These are phyloP conservation scores for Cyprinodon diabolis DNA, from an alignment of 2,797 vertebrate genomes.

Conservation along the genomic window DNA sequence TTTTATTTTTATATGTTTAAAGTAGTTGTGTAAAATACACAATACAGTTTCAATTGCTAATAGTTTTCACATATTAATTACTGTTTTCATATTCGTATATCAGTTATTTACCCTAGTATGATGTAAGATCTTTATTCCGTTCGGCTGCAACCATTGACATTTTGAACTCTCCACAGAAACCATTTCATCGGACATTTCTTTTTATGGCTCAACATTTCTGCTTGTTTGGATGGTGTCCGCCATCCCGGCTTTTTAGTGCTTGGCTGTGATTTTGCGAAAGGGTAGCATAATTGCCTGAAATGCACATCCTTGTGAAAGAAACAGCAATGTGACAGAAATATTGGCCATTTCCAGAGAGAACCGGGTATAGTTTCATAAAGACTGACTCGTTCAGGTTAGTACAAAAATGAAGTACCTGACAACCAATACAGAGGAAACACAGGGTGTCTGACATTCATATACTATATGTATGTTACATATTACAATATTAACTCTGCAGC, in stretches of 20 bases:
- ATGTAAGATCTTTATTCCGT: not conserved
- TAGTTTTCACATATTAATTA: too few relatives aligned
- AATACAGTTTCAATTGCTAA: too few relatives aligned
- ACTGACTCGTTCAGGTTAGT: slow-evolving; percentile 34
- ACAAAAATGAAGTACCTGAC: slow-evolving; percentile 40
- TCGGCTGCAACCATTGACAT: not conserved
- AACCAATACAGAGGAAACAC: slow-evolving; percentile 32
- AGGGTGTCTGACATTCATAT: slow-evolving; percentile 51
- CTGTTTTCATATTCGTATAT: too few relatives aligned
- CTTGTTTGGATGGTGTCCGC: slow-evolving; percentile 2
- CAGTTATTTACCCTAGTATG: not conserved
- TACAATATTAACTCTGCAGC: not conserved
- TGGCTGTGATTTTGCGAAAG: slow-evolving; percentile 29
- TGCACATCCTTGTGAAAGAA: not conserved
- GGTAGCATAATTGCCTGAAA: slow-evolving; percentile 52
- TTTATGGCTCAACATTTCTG: slow-evolving; percentile 3
- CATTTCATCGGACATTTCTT: not conserved
- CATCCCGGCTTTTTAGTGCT: slow-evolving; percentile 16
- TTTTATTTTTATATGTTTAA: too few relatives aligned
- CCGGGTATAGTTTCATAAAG: slow-evolving; percentile 25
- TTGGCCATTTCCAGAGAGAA: slow-evolving; percentile 30
- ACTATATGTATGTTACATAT: not conserved
- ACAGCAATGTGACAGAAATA: slow-evolving; percentile 28
- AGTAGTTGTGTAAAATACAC: too few relatives aligned
- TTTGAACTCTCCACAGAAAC: not conserved